Base-by-base conservation (phyloP, 2,888 invertebrate genomes). In the Andrena bicolor region DNA sequence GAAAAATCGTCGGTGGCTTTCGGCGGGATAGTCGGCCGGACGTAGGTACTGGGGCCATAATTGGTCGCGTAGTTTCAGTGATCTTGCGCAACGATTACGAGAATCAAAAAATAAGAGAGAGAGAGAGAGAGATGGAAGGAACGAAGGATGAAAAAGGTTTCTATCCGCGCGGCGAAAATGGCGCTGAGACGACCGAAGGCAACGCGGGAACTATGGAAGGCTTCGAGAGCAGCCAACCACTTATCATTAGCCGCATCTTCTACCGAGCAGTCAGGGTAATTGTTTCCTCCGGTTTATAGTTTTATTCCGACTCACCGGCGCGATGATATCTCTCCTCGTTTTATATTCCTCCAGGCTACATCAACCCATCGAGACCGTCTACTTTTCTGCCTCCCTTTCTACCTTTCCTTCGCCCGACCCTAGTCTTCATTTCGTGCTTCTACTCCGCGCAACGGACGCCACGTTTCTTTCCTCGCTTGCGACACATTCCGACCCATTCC, bases 211-310 rank as follows among this genome's bases (percentile, higher is more conserved):
- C 82, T 80, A 76, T 88, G 82, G 88, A 68, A 86, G 84, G 74
- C 74, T 41, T 76, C 76, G 66, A 87, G 87, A 87, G 84, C 88
- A 86, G 75, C 84, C 88, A 86, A 86, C 91, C 91, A 92, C 91
- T 94, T 93, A 93, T 93, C 93, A 93, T 94, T 93, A 93, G 88
- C 90, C 89, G 91, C 91, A 92, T 93, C 93, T 92, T 90, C 90
- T 86, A 89, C 90, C 90, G 87, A 88, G 91, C 86, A 89, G 89
- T 88, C 87, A 88, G 89, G 91, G 92, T 93, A 93, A 93, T 93
- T 93, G 93, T 93, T 94, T 93, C 93, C 93, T 93, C 87, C 89
- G 92, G 91, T 93, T 93, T 93, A 93, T 93, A 93, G 92, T 93
- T 93, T 93, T 93, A 93, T 93, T 92, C 92, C 90, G 85, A 91